These are phyloP conservation scores for Sapajus apella DNA, from an alignment of 2,113 vertebrate genomes.

Conservation along the genomic window DNA sequence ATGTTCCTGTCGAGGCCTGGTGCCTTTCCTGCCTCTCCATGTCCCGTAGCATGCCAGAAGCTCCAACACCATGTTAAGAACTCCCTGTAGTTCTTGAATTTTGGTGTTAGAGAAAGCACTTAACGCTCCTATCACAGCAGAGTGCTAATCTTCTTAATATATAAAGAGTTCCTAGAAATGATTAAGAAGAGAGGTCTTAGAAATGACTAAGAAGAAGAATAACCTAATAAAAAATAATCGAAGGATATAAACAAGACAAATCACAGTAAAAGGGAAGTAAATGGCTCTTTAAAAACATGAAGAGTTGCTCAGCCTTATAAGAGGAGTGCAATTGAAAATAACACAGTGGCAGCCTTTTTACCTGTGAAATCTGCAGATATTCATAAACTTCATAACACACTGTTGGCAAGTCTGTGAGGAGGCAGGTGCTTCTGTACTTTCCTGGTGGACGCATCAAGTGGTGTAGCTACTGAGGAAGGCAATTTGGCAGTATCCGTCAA, in stretches of 20 bases:
- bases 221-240: background rate
- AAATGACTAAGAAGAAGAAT: background rate
- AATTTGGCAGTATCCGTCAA: background rate
- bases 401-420: rapidly evolving
- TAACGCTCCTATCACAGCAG: rapidly evolving
- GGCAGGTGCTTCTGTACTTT: rapidly evolving
- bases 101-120: background rate
- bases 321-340: background rate
- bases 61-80: background rate
- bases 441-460: background rate
- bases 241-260: background rate
- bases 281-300: background rate
- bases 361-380: too few species aligned
- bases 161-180: background rate
- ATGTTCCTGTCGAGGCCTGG: rapidly evolving
- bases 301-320: background rate
- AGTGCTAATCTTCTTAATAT: background rate
- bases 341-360: rapidly evolving
- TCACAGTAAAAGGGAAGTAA: background rate
- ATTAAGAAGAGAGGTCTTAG: background rate
- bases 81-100: background rate
- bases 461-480: background rate
- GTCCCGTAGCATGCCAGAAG: background rate
- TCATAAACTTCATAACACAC: rapidly evolving
- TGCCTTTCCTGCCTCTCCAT: rapidly evolving